phyloP scores from a whole-genome alignment of 2,888 invertebrate species.

The Nomada fabriciana region DNA sequence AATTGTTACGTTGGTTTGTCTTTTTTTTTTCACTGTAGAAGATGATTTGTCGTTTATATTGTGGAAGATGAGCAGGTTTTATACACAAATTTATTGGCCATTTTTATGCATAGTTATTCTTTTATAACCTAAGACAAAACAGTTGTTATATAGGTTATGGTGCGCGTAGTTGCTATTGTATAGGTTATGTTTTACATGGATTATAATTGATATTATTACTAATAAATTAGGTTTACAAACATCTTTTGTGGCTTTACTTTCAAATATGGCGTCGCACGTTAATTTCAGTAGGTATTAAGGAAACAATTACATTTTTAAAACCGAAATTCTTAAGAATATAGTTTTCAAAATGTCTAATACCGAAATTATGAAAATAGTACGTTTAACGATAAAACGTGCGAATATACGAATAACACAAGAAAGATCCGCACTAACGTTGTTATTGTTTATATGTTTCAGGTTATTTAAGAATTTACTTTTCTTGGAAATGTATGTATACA shows the following conservation, averaged over 20 bases:
- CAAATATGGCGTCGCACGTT: background rate
- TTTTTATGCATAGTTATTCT: background rate
- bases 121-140: background rate
- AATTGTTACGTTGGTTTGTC: conserved; percentile 19
- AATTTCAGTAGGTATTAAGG: background rate
- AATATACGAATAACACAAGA: background rate
- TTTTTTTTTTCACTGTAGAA: background rate
- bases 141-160: conserved; percentile 50
- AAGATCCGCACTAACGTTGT: background rate
- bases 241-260: background rate
- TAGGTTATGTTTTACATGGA: conserved; percentile 38
- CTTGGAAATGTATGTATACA: conserved; percentile 45
- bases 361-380: background rate
- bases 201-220: conserved; percentile 10
- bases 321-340: background rate
- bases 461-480: conserved; percentile 1
- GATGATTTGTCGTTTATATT: background rate
- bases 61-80: background rate
- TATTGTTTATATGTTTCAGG: conserved; percentile 53
- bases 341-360: conserved; percentile 1
- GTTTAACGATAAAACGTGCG: background rate
- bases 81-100: background rate
- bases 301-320: background rate
- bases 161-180: background rate
- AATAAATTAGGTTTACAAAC: background rate